Base-by-base conservation (phyloP, 2,113 vertebrate genomes). In the Eurystomus gularis region DNA sequence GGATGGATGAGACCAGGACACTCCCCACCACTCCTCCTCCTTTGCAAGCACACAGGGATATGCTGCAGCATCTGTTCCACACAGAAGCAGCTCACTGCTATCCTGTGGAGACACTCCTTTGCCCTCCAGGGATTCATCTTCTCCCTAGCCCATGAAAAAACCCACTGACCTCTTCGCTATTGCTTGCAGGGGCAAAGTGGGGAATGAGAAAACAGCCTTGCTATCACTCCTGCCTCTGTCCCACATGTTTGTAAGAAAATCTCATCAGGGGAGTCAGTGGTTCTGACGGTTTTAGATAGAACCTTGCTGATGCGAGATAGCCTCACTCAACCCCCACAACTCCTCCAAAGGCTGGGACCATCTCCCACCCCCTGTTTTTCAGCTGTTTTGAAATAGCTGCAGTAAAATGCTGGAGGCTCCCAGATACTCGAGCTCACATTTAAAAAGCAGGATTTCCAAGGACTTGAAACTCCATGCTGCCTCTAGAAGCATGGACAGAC, bases 291-390 rank as follows among this genome's bases (percentile, higher is more conserved):
- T 71, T 73, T 21, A 61, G 39, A 62, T 14, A 75, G 44, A 65
- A 7, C 26, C 51, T 49, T 3, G 0, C 29, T n/a, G 39, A 77
- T 0, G 0, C 13, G 24, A 83, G 49, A 42, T 40, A 52, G 24
- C 28, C n/a, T 70, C 21, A 49, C 15, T 10, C 46, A 70, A 20
- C 23, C 17, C 4, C 6, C 0, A 0, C 0, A 0, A 10, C 0
- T 0, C 14, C 46, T 62, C 16, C 70, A 68, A n/a, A 44, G 37
- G 40, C n/a, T 3, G 1, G 55, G 52, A 64, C 23, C 29, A 58
- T 31, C 42, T 76, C 66, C 44, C 31, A 52, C 17, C 26, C 48
- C 5, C 29, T 58, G 13, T 18, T 61, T 42, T 68, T 70, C 77
- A 65, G 55, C 26, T 60, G 48, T 79, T 91, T 84, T 81, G 61